Evolutionary conservation across 2,113 vertebrate genomes (phyloP), one percentile per base, ranked within the genome.

Genomic region (Cisticola juncidis): DNA sequence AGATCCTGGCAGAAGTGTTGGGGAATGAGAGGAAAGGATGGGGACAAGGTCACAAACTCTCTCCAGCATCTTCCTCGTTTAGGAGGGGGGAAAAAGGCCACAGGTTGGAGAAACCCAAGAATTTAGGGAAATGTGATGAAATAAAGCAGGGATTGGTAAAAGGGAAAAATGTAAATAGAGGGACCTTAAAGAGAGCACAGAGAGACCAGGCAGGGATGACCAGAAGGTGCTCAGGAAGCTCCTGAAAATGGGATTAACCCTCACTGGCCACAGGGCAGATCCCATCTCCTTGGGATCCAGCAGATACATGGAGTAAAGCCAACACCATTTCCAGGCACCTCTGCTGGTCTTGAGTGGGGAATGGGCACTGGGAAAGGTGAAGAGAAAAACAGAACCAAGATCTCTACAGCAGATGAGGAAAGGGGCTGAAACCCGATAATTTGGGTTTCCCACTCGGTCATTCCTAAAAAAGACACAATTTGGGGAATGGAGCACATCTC

Each of bases 371-470:
- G 45, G 33, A 50, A 78, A 69, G 14, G 29, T 45, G 69, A n/a
- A 36, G 36, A 64, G 53, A 72, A 77, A 22, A 17, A 48, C 5
- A 6, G 5, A 48, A 14, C 14, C 8, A n/a, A 36, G 33, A 17
- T 10, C 57, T 68, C 47, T 17, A 9, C 24, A 60, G 64, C 11
- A 64, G 53, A 4, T 20, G 17, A 36, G 29, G 56, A 28, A 54
- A 69, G 12, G 20, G 8, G 26, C 18, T 61, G 17, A n/a, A 51
- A 73, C 14, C 4, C 1, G 2, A 20, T 2, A 8, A 3, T 11
- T 64, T 50, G 36, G 33, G 33, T 58, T 72, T 45, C 25, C 31
- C 14, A 10, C 35, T 17, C 2, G 3, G 24, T 8, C 0, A 0
- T 57, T 86, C 36, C 65, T 61, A 9, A 65, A 56, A 65, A n/a